phyloP scores from a whole-genome alignment of 53 echinoderm and acorn worm genomes.

The Zoroaster sp. region DNA sequence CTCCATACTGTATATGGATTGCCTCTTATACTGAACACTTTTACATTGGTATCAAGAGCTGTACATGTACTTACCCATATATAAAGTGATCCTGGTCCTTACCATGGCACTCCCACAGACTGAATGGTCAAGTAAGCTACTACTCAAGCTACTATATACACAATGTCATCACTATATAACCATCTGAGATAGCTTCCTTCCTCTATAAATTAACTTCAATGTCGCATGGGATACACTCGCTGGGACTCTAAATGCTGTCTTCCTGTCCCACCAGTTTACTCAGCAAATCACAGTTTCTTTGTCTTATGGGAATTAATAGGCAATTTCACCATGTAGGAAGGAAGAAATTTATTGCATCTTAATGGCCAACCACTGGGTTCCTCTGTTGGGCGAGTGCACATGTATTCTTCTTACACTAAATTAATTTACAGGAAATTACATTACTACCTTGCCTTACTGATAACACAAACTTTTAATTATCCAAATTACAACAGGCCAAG shows the following conservation, averaged over 20 bases:
- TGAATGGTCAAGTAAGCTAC: background rate
- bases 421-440: conserved; percentile 15
- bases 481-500: background rate
- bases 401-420: background rate
- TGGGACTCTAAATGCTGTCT: conserved; percentile 10
- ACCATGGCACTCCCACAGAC: background rate
- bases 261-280: conserved; percentile 45
- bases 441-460: conserved; percentile 5
- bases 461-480: background rate
- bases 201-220: conserved; percentile 42
- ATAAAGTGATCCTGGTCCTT: background rate
- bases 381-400: background rate
- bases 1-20: background rate
- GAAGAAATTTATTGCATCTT: conserved; percentile 36
- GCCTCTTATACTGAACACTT: background rate
- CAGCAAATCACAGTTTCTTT: conserved; percentile 36
- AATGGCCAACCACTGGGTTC: background rate
- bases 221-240: conserved; percentile 30
- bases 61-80: background rate
- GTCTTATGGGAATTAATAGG: conserved; percentile 39
- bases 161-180: conserved; percentile 14
- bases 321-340: conserved; percentile 48
- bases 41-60: too few species aligned
- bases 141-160: conserved; percentile 25
- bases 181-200: conserved; percentile 42